phyloP scores from a whole-genome alignment of 2,797 vertebrate genomes.

The Syngnathus rostellatus region DNA sequence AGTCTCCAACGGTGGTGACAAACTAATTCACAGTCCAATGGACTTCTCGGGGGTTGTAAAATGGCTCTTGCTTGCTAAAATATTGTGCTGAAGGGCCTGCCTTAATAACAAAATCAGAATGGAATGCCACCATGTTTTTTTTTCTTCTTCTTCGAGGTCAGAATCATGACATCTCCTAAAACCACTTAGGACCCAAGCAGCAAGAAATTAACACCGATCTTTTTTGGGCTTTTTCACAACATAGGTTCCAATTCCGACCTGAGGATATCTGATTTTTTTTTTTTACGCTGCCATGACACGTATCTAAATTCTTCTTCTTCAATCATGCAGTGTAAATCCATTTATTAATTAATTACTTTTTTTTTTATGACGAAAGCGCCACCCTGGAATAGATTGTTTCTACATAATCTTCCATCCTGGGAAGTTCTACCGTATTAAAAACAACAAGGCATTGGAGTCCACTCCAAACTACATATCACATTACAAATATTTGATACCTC shows the following conservation, averaged over 20 bases:
- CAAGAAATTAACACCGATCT: too few species aligned
- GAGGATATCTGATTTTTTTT: not conserved
- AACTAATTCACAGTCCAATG: slow-evolving; percentile 14
- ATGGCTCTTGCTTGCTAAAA: not conserved
- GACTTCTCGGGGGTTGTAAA: not conserved
- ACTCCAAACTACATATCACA: not conserved
- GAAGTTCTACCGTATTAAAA: not conserved
- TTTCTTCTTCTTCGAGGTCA: too few species aligned
- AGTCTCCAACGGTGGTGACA: slow-evolving; percentile 19
- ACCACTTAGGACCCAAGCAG: too few species aligned
- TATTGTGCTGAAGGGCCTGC: too few species aligned
- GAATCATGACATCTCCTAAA: too few species aligned
- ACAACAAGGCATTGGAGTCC: not conserved
- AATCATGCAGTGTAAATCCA: not conserved
- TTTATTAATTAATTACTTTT: not conserved
- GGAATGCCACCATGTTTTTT: too few species aligned
- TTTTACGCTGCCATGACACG: not conserved
- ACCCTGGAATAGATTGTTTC: not conserved
- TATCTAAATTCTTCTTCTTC: not conserved
- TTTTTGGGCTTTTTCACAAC: too few species aligned
- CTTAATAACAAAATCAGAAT: too few species aligned
- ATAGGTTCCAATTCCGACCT: not conserved
- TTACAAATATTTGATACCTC: not conserved
- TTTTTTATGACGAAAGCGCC: not conserved
- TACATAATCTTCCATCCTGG: not conserved